Percentiles rank a stretch among this genome's conserved stretches.
Conservation (phyloP, 2,888 invertebrate genomes). For the Lepidocyrtoides sp. region DNA sequence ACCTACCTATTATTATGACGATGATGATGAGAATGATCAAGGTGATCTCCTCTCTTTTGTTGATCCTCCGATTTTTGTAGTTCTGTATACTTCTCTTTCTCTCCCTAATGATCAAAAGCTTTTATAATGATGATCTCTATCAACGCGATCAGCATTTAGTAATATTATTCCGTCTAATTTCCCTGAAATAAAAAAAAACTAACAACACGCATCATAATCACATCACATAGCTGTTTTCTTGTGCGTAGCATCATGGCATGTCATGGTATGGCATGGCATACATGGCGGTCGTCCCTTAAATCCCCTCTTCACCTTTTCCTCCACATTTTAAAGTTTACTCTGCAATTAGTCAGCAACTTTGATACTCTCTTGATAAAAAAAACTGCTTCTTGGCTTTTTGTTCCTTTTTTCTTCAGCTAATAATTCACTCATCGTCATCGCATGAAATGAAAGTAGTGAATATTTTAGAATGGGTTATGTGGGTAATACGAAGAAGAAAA, state of each 20-base stretch:
- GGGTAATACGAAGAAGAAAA: neutral
- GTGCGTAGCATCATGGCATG: neutral
- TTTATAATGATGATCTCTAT: neutral
- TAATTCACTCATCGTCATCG: conserved; percentile 72
- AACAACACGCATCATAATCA: too few relatives aligned
- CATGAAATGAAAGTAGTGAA: neutral
- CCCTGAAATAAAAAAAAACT: too few relatives aligned
- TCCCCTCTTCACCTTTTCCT: too few relatives aligned
- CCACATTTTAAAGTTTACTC: too few relatives aligned
- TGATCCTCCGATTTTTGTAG: neutral
- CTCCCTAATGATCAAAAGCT: too few relatives aligned
- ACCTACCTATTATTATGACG: conserved; percentile 26
- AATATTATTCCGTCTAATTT: neutral
- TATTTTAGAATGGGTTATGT: neutral
- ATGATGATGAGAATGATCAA: conserved; percentile 57
- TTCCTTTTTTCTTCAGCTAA: conserved; percentile 44
- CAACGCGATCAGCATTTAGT: neutral
- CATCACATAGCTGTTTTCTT: too few relatives aligned
- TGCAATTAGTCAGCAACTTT: too few relatives aligned
- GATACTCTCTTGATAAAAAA: conserved; percentile 15
- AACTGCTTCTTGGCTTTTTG: neutral
- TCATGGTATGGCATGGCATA: neutral
- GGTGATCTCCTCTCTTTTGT: conserved; percentile 63
- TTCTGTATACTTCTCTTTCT: too few relatives aligned
- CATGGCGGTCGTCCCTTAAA: too few relatives aligned